phyloP scores from a whole-genome alignment of 2,113 vertebrate genomes.

The Pollachius pollachius region DNA sequence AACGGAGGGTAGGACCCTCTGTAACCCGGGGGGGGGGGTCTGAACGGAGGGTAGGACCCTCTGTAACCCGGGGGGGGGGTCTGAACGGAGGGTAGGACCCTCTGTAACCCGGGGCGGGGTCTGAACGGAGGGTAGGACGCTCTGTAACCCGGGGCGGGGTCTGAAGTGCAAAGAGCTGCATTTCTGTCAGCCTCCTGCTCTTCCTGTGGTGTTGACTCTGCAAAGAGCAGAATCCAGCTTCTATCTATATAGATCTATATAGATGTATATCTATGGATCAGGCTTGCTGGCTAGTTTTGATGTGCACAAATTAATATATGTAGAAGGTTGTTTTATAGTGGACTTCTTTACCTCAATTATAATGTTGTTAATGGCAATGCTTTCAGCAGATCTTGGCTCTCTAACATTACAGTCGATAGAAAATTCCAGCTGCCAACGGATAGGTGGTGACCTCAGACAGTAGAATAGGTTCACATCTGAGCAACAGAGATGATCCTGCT shows the following conservation, averaged over 20 bases:
- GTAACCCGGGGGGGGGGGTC: too few species aligned
- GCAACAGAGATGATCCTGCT: neutral
- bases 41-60: too few species aligned
- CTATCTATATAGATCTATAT: too few species aligned
- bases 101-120: too few species aligned
- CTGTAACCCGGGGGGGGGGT: too few species aligned
- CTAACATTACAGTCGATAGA: neutral
- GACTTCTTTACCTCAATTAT: slow-evolving; percentile 31
- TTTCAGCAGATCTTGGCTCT: slow-evolving; percentile 41
- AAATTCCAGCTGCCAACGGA: slow-evolving; percentile 23
- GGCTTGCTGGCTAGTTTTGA: slow-evolving; percentile 35
- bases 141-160: slow-evolving; percentile 22
- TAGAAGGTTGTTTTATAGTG: slow-evolving; percentile 36
- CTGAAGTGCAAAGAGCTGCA: slow-evolving; percentile 23
- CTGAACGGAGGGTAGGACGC: neutral
- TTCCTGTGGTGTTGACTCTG: slow-evolving; percentile 40
- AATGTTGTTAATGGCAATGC: slow-evolving; percentile 31
- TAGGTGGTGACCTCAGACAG: slow-evolving; percentile 24
- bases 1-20: too few species aligned
- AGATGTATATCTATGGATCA: too few species aligned
- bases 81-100: too few species aligned
- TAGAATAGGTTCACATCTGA: neutral
- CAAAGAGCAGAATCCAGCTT: slow-evolving; percentile 26
- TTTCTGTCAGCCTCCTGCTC: slow-evolving; percentile 27
- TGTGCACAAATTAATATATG: slow-evolving; percentile 38